A percentile compares a stretch with the other conserved stretches of the same genome.
phyloP scores from a whole-genome alignment of 2,888 invertebrate genomes.

The Drosophila paranaensis region DNA sequence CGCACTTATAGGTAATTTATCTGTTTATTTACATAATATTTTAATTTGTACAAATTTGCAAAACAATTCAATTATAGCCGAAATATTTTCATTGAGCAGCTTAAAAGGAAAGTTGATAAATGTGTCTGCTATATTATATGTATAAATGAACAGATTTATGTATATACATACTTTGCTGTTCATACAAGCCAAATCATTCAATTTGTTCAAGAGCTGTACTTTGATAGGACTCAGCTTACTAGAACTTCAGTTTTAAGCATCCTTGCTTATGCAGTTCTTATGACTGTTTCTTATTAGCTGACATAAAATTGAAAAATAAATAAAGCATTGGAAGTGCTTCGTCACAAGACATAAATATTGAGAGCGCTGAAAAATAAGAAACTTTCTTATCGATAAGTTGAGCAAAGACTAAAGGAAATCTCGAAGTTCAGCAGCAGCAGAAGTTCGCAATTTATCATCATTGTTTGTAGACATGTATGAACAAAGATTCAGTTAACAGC shows the following conservation, averaged over 20 bases:
- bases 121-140: not conserved
- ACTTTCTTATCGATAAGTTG: not conserved
- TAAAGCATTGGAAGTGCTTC: not conserved
- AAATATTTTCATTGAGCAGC: not conserved
- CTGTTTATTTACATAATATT: slow-evolving; percentile 1
- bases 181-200: no score
- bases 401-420: no score
- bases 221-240: no score
- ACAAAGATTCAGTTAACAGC: no score
- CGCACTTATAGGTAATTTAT: not conserved
- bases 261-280: not conserved
- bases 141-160: no score
- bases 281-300: not conserved
- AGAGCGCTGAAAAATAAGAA: not conserved
- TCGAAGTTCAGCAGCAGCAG: no score
- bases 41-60: not conserved
- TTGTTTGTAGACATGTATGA: no score
- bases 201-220: no score
- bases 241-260: no score
- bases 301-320: not conserved
- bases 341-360: not conserved
- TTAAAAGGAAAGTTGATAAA: not conserved
- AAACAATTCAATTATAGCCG: not conserved
- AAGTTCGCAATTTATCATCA: no score
- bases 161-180: no score